phyloP scores from a whole-genome alignment of 2,113 vertebrate genomes.

The Baryphthengus martii region DNA sequence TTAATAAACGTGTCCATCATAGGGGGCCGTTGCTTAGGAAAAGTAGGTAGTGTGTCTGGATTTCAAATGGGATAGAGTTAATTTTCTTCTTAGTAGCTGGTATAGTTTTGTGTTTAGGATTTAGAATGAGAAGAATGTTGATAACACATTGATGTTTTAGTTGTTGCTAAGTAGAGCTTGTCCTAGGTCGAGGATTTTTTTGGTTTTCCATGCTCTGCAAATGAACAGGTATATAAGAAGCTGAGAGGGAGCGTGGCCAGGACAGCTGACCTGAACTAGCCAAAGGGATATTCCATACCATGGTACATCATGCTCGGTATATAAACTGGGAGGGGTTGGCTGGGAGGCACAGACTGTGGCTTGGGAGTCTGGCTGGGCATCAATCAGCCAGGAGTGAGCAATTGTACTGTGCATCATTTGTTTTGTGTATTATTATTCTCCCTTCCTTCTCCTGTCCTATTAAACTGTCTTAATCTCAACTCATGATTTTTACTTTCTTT shows the following conservation, averaged over 20 bases:
- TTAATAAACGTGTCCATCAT: background rate
- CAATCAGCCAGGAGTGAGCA: background rate
- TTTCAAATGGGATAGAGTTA: background rate
- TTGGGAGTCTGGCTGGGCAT: background rate
- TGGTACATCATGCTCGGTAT: background rate
- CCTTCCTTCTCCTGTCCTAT: background rate
- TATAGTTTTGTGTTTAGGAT: background rate
- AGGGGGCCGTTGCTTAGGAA: background rate
- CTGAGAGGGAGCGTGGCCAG: background rate
- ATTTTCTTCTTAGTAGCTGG: background rate
- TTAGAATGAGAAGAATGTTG: background rate
- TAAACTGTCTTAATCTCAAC: background rate
- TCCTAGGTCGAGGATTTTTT: background rate
- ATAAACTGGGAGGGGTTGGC: background rate
- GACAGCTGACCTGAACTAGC: background rate
- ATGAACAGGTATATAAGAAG: background rate
- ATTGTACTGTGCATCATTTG: background rate
- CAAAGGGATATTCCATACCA: background rate
- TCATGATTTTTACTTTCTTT: background rate
- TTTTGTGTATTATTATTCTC: background rate
- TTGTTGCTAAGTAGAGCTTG: background rate
- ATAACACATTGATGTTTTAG: background rate
- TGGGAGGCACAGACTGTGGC: background rate
- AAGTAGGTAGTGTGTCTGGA: background rate
- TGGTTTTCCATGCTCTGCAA: background rate